phyloP scores from a whole-genome alignment of 2,797 vertebrate species.

The Threskiornis aethiopicus region DNA sequence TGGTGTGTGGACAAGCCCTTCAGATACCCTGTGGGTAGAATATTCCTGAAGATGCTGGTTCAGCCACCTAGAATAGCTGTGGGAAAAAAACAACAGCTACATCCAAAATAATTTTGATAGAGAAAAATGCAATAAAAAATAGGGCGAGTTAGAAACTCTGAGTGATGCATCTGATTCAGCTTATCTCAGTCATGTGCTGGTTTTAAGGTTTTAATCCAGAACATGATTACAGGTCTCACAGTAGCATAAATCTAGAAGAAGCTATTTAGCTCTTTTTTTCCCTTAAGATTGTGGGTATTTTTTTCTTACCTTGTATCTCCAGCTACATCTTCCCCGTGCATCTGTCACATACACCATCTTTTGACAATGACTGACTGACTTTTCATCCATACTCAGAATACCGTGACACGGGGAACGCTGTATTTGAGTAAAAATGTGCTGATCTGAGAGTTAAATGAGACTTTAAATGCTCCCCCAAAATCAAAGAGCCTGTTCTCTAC shows the following conservation, averaged over 20 bases:
- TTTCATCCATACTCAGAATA: constrained; percentile 78
- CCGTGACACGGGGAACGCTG: constrained; percentile 73
- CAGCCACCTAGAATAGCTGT: not conserved
- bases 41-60: not conserved
- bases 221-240: not conserved
- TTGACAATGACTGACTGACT: constrained; percentile 80
- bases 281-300: not conserved
- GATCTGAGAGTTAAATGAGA: constrained; percentile 73
- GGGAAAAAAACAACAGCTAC: not conserved
- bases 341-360: constrained; percentile 79
- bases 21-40: not conserved
- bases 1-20: not conserved
- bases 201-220: not conserved
- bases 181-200: not conserved
- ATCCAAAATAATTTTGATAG: not conserved
- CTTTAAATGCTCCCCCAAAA: constrained; percentile 42
- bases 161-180: not conserved
- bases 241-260: constrained; percentile 1
- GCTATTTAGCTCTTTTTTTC: not conserved
- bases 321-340: constrained; percentile 82
- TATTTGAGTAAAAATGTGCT: constrained; percentile 81
- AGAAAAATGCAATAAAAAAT: not conserved
- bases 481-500: constrained; percentile 3
- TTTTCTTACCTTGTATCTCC: constrained; percentile 79
- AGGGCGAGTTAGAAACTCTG: not conserved